Conservation (phyloP, 2,797 vertebrate genomes). For the Limosa lapponica region DNA sequence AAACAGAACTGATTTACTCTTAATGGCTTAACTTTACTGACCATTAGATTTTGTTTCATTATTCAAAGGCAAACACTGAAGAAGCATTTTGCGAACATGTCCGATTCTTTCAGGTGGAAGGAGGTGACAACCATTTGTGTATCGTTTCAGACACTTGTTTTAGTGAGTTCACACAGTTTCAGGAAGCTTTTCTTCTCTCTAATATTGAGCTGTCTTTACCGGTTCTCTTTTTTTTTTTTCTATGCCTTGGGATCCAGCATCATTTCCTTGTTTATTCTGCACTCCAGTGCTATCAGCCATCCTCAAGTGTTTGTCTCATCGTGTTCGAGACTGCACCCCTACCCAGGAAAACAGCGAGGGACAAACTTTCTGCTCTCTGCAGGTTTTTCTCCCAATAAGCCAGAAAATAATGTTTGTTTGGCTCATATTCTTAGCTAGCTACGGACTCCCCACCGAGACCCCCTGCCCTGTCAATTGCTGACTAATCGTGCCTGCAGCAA, state of each 20-base stretch:
- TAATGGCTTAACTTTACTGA: conserved; percentile 40
- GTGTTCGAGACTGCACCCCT: conserved; percentile 27
- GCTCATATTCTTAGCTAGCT: conserved; percentile 49
- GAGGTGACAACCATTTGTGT: conserved; percentile 1
- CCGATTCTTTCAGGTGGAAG: conserved; percentile 1
- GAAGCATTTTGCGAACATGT: conserved; percentile 23
- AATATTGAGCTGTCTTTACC: neutral
- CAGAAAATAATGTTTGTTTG: conserved; percentile 56
- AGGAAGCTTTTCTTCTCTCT: conserved; percentile 7
- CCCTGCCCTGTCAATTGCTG: conserved; percentile 60
- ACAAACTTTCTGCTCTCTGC: conserved; percentile 49
- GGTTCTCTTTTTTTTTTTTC: neutral
- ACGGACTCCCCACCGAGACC: neutral
- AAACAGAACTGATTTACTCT: conserved; percentile 49
- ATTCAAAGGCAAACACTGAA: conserved; percentile 55
- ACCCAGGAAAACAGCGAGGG: conserved; percentile 44
- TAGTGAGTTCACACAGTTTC: conserved; percentile 9
- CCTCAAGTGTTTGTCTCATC: conserved; percentile 61
- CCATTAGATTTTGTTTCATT: conserved; percentile 54
- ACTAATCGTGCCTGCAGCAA: conserved; percentile 53
- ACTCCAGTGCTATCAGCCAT: conserved; percentile 43
- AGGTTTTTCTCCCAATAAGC: conserved; percentile 56
- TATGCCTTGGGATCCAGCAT: conserved; percentile 2
- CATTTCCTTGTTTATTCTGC: conserved; percentile 47
- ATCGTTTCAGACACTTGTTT: conserved; percentile 34